A percentile compares a stretch with the other conserved stretches of the same genome.
Evolutionary conservation across 2,888 invertebrate genomes (phyloP).

Genomic region (Microdon myrmicae): DNA sequence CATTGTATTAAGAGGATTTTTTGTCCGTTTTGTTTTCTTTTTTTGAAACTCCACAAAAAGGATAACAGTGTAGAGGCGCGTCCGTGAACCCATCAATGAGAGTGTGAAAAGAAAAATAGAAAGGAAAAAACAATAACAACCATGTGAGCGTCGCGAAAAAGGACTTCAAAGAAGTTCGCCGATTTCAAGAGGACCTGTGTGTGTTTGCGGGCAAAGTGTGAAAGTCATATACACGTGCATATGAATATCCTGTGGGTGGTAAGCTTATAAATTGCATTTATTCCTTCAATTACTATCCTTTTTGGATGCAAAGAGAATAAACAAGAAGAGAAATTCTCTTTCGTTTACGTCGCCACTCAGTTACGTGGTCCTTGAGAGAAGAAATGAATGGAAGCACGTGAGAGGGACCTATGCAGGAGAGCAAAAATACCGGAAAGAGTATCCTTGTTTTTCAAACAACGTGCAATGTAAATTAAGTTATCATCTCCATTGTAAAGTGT

Average conservation of each 20-base stretch:
- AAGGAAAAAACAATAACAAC: constrained; percentile 39
- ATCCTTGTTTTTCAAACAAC: constrained; percentile 32
- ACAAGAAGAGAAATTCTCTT: constrained; percentile 22
- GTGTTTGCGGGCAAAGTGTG: constrained; percentile 5
- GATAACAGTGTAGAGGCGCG: constrained; percentile 30
- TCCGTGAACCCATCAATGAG: constrained; percentile 10
- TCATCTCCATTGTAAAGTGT: constrained; percentile 20
- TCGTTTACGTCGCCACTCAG: not conserved
- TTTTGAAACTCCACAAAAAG: constrained; percentile 27
- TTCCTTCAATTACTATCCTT: constrained; percentile 45
- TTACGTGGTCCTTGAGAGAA: constrained; percentile 28
- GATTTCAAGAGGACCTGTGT: constrained; percentile 4
- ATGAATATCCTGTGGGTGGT: constrained; percentile 6
- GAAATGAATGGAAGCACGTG: constrained; percentile 8
- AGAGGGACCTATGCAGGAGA: not conserved
- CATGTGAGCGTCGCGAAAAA: constrained; percentile 33
- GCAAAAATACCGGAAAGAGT: too few species aligned
- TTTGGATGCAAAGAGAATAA: constrained; percentile 16
- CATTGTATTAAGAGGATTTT: constrained; percentile 47
- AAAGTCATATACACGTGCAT: not conserved
- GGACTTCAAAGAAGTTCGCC: constrained; percentile 25
- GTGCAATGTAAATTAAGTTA: constrained; percentile 39
- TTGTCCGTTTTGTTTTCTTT: too few species aligned
- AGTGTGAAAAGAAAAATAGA: too few species aligned
- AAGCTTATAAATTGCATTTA: constrained; percentile 48